Evolutionary conservation across 1,140 invertebrate species (phyloP).

Genomic region (Drosophila oshimai): DNA sequence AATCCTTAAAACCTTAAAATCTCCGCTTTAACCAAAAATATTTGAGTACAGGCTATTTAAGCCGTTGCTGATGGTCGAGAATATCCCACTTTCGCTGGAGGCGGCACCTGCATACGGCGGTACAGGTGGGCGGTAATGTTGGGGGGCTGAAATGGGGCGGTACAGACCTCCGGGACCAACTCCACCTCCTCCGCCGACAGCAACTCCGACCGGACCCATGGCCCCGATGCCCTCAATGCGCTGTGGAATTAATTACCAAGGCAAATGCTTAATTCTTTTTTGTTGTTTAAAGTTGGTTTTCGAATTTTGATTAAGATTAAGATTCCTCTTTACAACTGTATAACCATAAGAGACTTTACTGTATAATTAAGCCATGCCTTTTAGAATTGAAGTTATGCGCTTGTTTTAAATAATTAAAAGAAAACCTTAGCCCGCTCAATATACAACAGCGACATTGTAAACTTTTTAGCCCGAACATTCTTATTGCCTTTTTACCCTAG

Average conservation of each 20-base stretch:
- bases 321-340: no score
- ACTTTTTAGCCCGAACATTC: no score
- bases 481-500: no score
- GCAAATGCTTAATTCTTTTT: no score
- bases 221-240: slow-evolving; percentile 59
- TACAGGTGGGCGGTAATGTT: slow-evolving; percentile 84
- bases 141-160: slow-evolving; percentile 62
- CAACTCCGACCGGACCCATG: slow-evolving; percentile 21
- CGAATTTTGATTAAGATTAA: no score
- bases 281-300: no score
- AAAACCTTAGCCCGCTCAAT: no score
- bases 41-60: slow-evolving; percentile 90
- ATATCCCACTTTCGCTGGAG: slow-evolving; percentile 85
- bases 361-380: no score
- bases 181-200: slow-evolving; percentile 2
- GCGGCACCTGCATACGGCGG: slow-evolving; percentile 61
- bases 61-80: slow-evolving; percentile 89
- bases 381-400: no score
- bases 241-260: slow-evolving; percentile 25
- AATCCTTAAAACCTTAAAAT: background rate
- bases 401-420: no score
- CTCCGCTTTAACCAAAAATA: slow-evolving; percentile 86
- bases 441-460: no score
- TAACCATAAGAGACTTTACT: no score
- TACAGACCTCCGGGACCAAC: slow-evolving; percentile 40